Conservation (phyloP, 2,797 vertebrate genomes). For the Meda fulgida region DNA sequence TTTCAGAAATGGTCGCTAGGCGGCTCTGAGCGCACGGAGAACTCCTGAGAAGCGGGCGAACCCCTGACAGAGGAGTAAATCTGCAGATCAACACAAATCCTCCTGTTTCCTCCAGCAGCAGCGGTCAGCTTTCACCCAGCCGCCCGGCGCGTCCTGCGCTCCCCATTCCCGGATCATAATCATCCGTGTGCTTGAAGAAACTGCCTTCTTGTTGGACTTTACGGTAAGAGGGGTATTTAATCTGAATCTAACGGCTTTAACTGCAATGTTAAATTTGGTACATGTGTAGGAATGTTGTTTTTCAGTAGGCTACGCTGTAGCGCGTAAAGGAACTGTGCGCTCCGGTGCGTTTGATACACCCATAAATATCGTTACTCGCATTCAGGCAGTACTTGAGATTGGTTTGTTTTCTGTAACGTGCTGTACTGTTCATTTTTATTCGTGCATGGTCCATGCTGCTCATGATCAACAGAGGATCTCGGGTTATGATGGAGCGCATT, state of each 20-base stretch:
- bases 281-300: conserved; percentile 37
- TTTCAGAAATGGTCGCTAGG: conserved; percentile 64
- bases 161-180: conserved; percentile 16
- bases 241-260: neutral
- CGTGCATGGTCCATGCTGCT: neutral
- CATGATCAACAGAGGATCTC: neutral
- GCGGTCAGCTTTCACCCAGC: conserved; percentile 23
- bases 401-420: neutral
- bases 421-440: neutral
- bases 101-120: conserved; percentile 73
- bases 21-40: conserved; percentile 62
- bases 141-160: conserved; percentile 22
- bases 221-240: conserved; percentile 27
- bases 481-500: neutral
- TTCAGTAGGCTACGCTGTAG: neutral
- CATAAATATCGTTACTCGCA: neutral
- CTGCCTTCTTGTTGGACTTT: neutral
- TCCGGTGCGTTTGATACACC: neutral
- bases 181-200: neutral
- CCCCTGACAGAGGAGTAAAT: conserved; percentile 65
- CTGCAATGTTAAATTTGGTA: neutral
- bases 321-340: conserved; percentile 19
- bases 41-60: conserved; percentile 24
- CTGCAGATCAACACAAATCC: conserved; percentile 72
- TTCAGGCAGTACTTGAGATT: neutral